A percentile compares a stretch with the other conserved stretches of the same genome.
These are phyloP conservation scores for Fissipunctia ypsillon DNA, from an alignment of 2,888 invertebrate genomes.

Conservation along the genomic window DNA sequence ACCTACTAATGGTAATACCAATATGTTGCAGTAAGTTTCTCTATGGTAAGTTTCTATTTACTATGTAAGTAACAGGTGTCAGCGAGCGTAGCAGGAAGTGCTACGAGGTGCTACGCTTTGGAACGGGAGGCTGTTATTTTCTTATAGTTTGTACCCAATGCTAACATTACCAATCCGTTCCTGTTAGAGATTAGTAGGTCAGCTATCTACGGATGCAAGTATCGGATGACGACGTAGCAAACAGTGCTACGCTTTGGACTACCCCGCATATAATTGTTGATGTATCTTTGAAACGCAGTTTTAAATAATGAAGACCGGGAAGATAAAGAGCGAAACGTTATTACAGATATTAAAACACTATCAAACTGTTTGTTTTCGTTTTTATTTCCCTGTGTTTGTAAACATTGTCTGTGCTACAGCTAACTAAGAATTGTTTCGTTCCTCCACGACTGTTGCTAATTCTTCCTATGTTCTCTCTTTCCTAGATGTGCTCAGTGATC, in stretches of 20 bases:
- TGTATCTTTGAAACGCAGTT: background rate
- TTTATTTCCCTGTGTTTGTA: constrained; percentile 23
- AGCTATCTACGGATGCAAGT: constrained; percentile 4
- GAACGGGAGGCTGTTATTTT: too few species aligned
- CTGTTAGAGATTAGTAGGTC: background rate
- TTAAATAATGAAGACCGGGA: background rate
- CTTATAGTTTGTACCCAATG: background rate
- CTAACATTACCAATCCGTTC: background rate
- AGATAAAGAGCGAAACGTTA: background rate
- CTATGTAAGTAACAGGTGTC: background rate
- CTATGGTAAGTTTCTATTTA: background rate
- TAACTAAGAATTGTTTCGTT: constrained; percentile 6
- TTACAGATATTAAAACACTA: background rate
- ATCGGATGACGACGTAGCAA: background rate
- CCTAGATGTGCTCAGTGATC: background rate
- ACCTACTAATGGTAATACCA: background rate
- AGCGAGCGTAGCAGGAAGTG: background rate
- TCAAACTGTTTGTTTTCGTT: constrained; percentile 12
- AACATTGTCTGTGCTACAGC: background rate
- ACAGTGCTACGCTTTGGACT: constrained; percentile 7
- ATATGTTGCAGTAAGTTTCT: background rate
- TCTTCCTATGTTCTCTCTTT: too few species aligned
- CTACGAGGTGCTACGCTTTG: background rate
- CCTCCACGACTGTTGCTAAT: background rate
- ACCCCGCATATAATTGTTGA: too few species aligned